Percentiles rank a stretch among this genome's conserved stretches.
Conservation (phyloP, 2,113 vertebrate genomes). For the Aspiorhynchus laticeps region DNA sequence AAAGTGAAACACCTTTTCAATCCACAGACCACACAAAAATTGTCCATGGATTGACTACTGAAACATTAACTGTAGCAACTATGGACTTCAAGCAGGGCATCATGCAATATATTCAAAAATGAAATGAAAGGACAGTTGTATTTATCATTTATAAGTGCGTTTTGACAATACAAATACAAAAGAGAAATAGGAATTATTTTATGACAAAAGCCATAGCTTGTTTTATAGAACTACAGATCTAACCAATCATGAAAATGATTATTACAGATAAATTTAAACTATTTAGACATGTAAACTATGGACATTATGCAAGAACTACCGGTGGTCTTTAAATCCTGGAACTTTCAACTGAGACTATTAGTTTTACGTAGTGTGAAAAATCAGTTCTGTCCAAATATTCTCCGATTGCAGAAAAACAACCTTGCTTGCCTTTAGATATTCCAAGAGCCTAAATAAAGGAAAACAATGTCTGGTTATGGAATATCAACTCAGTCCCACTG, state of each 20-base stretch:
- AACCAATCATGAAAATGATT: background rate
- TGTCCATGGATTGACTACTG: background rate
- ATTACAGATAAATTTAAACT: too few species aligned
- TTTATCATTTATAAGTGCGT: background rate
- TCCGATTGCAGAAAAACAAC: conserved; percentile 4
- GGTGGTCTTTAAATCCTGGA: background rate
- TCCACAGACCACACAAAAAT: background rate
- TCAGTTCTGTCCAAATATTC: background rate
- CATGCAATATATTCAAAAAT: background rate
- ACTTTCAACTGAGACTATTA: background rate
- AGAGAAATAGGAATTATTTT: background rate
- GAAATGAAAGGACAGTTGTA: background rate
- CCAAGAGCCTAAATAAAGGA: background rate
- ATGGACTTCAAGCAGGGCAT: background rate
- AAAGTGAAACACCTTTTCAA: background rate
- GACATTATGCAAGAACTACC: background rate
- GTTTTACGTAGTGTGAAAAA: background rate
- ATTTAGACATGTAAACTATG: too few species aligned
- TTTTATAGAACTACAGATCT: background rate
- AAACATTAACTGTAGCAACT: background rate
- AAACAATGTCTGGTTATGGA: background rate
- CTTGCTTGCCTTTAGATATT: background rate
- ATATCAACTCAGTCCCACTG: background rate
- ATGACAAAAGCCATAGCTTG: too few species aligned
- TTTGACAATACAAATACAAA: background rate